Evolutionary conservation across 2,113 vertebrate genomes (phyloP).

Genomic region (Catharus minimus): DNA sequence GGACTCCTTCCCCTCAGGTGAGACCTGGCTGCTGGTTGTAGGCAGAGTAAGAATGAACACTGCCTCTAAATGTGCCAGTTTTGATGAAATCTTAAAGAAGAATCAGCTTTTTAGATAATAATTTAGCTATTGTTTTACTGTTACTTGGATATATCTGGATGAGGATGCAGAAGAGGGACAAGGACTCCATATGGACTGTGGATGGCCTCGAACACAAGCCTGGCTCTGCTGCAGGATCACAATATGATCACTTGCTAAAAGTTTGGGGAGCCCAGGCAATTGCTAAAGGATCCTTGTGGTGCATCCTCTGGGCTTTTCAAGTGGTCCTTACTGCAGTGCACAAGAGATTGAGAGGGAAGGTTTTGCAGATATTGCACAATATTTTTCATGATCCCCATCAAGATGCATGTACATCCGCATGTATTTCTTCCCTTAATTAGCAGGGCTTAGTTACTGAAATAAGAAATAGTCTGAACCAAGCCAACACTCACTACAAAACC

Average conservation of each 20-base stretch:
- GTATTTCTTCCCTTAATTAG: neutral
- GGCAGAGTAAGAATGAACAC: neutral
- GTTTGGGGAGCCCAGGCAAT: neutral
- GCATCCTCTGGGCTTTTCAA: neutral
- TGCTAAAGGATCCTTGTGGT: neutral
- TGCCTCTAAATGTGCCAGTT: neutral
- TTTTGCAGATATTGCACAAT: neutral
- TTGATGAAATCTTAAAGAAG: neutral
- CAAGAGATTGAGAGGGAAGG: neutral
- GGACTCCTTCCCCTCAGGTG: neutral
- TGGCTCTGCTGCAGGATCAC: neutral
- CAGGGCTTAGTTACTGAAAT: neutral
- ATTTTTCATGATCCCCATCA: neutral
- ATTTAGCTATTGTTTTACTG: neutral
- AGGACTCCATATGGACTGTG: fast-evolving
- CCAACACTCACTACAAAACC: neutral
- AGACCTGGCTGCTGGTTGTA: neutral
- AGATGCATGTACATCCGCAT: neutral
- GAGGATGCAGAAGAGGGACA: neutral
- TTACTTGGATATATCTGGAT: neutral
- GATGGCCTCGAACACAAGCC: neutral
- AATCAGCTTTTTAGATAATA: neutral
- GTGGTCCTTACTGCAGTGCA: neutral
- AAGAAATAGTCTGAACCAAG: neutral
- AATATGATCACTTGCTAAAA: neutral